Percentiles rank a stretch among this genome's conserved stretches.
Evolutionary conservation across 2,888 invertebrate species (phyloP).

Genomic region (Eilema griseolum): DNA sequence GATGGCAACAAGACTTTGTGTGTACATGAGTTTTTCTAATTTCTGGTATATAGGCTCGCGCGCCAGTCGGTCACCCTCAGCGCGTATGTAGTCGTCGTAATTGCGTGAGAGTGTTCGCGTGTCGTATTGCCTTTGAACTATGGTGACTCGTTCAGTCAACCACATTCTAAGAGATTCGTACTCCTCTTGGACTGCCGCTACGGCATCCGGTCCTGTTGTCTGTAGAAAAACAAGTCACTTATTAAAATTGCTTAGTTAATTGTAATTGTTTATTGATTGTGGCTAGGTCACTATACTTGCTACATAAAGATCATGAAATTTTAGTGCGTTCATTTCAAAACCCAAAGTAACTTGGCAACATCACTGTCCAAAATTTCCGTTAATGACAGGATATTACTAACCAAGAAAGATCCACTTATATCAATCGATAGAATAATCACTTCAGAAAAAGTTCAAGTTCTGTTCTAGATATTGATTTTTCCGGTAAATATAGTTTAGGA

Average conservation of each 20-base stretch:
- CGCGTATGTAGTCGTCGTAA: conserved; percentile 93
- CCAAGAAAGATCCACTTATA: no score
- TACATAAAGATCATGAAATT: not conserved
- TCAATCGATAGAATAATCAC: no score
- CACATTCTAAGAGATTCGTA: conserved; percentile 93
- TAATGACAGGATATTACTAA: no score
- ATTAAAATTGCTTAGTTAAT: not conserved
- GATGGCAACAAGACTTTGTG: conserved; percentile 93
- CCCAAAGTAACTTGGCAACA: no score
- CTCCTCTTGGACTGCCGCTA: conserved; percentile 93
- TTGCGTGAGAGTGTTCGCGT: conserved; percentile 91
- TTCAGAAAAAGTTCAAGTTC: no score
- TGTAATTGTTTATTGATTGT: not conserved
- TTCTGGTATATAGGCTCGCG: conserved; percentile 91
- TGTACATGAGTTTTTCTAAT: conserved; percentile 92
- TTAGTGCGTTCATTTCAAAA: no score
- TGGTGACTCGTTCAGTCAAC: conserved; percentile 92
- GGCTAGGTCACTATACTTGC: no score
- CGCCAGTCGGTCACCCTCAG: conserved; percentile 92
- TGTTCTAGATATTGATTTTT: no score
- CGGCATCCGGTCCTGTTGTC: conserved; percentile 91
- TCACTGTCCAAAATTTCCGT: no score
- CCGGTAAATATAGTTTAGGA: no score
- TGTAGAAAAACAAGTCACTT: conserved; percentile 51
- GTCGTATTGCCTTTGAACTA: conserved; percentile 92